Conservation (phyloP, 2,888 invertebrate genomes). For the Bellardia pandia region DNA sequence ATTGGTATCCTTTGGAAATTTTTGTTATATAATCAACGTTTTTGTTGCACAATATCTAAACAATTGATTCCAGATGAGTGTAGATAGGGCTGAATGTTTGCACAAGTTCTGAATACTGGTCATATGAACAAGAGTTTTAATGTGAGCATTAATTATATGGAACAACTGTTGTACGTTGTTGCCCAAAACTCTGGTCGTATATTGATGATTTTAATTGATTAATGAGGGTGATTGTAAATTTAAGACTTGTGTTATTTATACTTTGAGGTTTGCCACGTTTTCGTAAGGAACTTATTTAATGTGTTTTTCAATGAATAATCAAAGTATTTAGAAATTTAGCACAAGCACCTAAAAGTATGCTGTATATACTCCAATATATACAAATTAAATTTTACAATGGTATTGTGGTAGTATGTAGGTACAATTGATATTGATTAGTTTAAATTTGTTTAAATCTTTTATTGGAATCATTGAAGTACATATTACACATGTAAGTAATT, state of each 20-base stretch:
- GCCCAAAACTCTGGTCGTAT: conserved; percentile 8
- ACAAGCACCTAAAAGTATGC: background rate
- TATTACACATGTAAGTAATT: too few relatives aligned
- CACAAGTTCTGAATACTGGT: conserved; percentile 9
- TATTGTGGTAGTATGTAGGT: too few relatives aligned
- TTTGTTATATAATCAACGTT: conserved; percentile 24
- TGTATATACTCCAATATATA: background rate
- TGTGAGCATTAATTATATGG: conserved; percentile 55
- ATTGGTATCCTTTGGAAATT: conserved; percentile 1
- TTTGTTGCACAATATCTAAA: conserved; percentile 26
- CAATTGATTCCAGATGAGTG: background rate
- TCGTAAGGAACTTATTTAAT: background rate
- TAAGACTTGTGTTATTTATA: conserved; percentile 3
- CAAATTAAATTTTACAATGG: too few relatives aligned
- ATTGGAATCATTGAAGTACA: too few relatives aligned
- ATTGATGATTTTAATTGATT: conserved; percentile 34
- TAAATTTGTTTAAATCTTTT: too few relatives aligned
- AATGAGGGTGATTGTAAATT: conserved; percentile 11
- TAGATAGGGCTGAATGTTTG: background rate
- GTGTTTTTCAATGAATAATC: too few relatives aligned
- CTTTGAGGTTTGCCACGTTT: background rate
- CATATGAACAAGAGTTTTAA: conserved; percentile 39
- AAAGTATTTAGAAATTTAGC: too few relatives aligned
- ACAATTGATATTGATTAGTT: too few relatives aligned
- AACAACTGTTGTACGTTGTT: conserved; percentile 46